These are phyloP conservation scores for Achlya flavicornis DNA, from an alignment of 2,888 invertebrate genomes.

Conservation along the genomic window DNA sequence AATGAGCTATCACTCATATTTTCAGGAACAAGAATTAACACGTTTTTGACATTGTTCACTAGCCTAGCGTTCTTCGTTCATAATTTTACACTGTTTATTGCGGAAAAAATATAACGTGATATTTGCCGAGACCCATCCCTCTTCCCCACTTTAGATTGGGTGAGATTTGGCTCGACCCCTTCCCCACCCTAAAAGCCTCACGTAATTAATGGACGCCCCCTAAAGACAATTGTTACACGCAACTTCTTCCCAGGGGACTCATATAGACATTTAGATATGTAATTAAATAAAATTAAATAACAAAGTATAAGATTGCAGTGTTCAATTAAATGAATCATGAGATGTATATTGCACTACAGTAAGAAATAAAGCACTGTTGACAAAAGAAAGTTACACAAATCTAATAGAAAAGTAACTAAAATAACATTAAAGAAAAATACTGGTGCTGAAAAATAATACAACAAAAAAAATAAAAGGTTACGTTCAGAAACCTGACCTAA, in stretches of 20 bases:
- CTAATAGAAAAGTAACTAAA: conserved; percentile 21
- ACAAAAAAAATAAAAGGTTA: conserved; percentile 59
- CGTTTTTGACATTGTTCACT: no score
- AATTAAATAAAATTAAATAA: not conserved
- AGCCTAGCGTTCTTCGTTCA: no score
- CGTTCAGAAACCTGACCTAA: conserved; percentile 80
- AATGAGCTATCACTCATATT: no score
- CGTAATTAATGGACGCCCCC: no score
- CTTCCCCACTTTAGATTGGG: no score
- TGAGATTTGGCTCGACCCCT: no score
- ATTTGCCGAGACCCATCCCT: no score
- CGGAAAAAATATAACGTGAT: no score
- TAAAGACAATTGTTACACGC: no score
- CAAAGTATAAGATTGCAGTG: not conserved
- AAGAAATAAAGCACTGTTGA: not conserved
- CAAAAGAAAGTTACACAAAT: conserved; percentile 1
- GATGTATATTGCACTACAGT: not conserved
- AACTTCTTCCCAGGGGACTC: not conserved
- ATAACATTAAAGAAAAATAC: conserved; percentile 33
- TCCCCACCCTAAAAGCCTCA: no score
- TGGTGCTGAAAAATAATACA: conserved; percentile 34
- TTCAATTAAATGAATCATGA: not conserved
- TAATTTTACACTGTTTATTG: no score
- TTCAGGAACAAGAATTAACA: no score
- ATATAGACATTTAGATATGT: not conserved